Percentiles rank a stretch among this genome's conserved stretches.
These are phyloP conservation scores for Chaenocephalus aceratus DNA, from an alignment of 2,113 vertebrate species.

Conservation along the genomic window DNA sequence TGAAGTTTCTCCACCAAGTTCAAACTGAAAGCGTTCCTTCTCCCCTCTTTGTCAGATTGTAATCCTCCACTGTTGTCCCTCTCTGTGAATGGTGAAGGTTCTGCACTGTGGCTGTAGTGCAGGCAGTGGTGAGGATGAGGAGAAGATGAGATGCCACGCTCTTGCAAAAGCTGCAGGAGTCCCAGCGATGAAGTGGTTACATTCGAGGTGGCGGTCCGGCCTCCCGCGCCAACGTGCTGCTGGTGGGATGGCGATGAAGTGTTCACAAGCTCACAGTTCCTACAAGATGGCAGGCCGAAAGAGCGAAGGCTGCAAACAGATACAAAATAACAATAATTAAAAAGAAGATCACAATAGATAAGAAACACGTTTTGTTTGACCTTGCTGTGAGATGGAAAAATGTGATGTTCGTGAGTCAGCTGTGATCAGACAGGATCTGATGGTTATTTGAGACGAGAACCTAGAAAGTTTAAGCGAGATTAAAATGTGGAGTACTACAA, in stretches of 20 bases:
- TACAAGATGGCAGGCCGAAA: conserved; percentile 86
- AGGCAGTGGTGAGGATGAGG: conserved; percentile 26
- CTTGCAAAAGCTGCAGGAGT: conserved; percentile 79
- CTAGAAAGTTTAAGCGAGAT: not conserved
- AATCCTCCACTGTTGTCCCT: conserved; percentile 20
- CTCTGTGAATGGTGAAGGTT: not conserved
- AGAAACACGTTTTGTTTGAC: not conserved
- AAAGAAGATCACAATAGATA: rapidly evolving
- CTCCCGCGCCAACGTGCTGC: conserved; percentile 30
- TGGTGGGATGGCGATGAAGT: conserved; percentile 34
- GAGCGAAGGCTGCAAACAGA: conserved; percentile 80
- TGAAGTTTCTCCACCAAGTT: conserved; percentile 88
- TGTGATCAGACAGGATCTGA: conserved; percentile 12
- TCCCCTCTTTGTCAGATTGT: not conserved
- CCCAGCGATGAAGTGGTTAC: conserved; percentile 57
- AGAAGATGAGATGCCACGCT: conserved; percentile 81
- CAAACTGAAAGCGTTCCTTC: conserved; percentile 82
- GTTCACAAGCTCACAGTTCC: conserved; percentile 84
- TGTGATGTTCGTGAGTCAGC: conserved; percentile 12
- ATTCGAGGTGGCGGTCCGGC: conserved; percentile 16
- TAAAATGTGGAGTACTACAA: not conserved
- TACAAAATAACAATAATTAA: not conserved
- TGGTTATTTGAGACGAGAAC: conserved; percentile 29
- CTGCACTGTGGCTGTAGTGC: not conserved
- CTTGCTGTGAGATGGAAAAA: conserved; percentile 23